Evolutionary conservation across 2,113 vertebrate species (phyloP), one percentile per base, ranked within the genome.

Genomic region (Apodemus sylvaticus): DNA sequence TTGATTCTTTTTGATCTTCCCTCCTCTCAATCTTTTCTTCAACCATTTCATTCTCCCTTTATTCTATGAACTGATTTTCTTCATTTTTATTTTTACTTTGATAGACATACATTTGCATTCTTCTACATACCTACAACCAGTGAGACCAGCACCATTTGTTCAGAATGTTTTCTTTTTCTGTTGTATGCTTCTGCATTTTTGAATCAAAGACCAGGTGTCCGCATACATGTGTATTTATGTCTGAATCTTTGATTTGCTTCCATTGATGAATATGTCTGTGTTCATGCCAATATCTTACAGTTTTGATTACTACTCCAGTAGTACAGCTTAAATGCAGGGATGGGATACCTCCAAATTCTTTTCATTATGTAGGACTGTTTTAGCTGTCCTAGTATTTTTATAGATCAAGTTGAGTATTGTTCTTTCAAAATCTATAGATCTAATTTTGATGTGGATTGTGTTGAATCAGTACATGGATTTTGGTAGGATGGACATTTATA

Each of bases 21-120:
- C 0, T 78, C 11, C 2, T 62, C 5, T 8, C 13, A 83, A 29
- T 2, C 2, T 2, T 31, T 5, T 13, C 16, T 51, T 20, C 0
- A 0, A 70, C 0, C 71, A 16, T n/a, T 82, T 94, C 34, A 82
- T 42, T 5, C 1, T 79, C 68, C 24, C 2, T 93, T 88, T 53
- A 22, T 53, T 91, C n/a, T 34, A 34, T 55, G 58, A 86, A 22
- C 10, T 53, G 11, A 2, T 68, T 6, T 53, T 55, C 36, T n/a
- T n/a, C 7, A 20, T 20, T 39, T 39, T 71, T 19, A 7, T 9
- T 36, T 70, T 71, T 71, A 71, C 7, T 71, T 71, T n/a, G 34
- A n/a, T 70, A 70, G 5, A n/a, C n/a, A n/a, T 70, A 70, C 34
- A 36, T 70, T 36, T 36, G 68, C 34, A 17, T 70, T n/a, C 34